These are phyloP conservation scores for Scaptodrosophila latifasciaeformis DNA, from an alignment of 2,888 invertebrate genomes.

Conservation along the genomic window DNA sequence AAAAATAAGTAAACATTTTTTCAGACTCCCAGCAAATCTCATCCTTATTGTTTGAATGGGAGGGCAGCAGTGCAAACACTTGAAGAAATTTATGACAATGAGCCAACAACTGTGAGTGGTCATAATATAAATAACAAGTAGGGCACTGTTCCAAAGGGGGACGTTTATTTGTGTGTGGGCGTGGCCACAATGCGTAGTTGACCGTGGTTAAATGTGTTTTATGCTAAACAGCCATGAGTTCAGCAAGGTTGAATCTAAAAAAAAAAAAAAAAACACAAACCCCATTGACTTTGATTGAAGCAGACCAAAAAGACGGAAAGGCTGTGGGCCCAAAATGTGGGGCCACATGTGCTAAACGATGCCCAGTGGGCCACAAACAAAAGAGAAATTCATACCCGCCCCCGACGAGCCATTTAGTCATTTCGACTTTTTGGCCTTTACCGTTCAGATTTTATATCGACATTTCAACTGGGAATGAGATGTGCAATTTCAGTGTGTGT, in stretches of 20 bases:
- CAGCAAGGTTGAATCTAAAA: too few species aligned
- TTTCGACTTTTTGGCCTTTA: conserved; percentile 45
- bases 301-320: conserved; percentile 1
- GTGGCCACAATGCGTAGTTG: conserved; percentile 48
- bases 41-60: conserved; percentile 11
- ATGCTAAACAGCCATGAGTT: conserved; percentile 34
- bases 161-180: conserved; percentile 26
- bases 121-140: conserved; percentile 64
- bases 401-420: conserved; percentile 13
- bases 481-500: conserved; percentile 12
- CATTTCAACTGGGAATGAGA: conserved; percentile 4
- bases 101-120: conserved; percentile 64
- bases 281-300: conserved; percentile 49
- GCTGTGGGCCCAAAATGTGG: neutral
- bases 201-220: conserved; percentile 55
- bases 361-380: conserved; percentile 56
- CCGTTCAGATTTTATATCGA: conserved; percentile 29
- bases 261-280: conserved; percentile 18
- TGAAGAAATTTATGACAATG: conserved; percentile 65
- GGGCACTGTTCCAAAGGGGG: conserved; percentile 42
- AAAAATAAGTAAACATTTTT: conserved; percentile 24
- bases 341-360: conserved; percentile 57
- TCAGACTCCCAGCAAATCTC: conserved; percentile 36
- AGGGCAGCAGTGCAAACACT: conserved; percentile 51
- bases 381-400: conserved; percentile 35